Evolutionary conservation across 92 coral and sea anemone genomes (phyloP).

Genomic region (Paramuricea clavata): DNA sequence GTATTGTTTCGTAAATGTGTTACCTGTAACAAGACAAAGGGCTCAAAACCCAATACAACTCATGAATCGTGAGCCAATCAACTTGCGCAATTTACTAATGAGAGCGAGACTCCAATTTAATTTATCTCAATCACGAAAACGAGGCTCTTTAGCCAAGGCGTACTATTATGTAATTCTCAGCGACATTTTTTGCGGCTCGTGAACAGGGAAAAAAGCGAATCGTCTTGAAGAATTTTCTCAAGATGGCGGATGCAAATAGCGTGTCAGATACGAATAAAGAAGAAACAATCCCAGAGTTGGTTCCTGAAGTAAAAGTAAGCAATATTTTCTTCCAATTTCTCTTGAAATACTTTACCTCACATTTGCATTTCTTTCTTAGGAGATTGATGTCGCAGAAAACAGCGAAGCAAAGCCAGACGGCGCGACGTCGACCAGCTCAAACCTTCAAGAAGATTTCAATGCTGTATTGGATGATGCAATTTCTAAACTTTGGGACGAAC

Average conservation of each 20-base stretch:
- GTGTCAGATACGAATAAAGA: background rate
- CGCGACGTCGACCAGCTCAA: background rate
- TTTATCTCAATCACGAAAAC: no score
- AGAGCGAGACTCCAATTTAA: no score
- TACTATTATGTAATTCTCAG: no score
- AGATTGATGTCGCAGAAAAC: background rate
- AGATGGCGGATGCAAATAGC: constrained; percentile 46
- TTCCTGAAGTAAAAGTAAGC: constrained; percentile 21
- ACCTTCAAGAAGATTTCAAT: constrained; percentile 20
- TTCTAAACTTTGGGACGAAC: constrained; percentile 44
- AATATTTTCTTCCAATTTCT: background rate
- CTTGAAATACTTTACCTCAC: background rate
- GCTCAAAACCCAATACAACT: no score
- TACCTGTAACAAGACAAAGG: no score
- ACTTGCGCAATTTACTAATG: no score
- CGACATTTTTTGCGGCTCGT: no score
- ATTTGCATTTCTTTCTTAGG: background rate
- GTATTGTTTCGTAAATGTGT: no score
- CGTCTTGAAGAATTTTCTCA: background rate
- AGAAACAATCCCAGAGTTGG: background rate
- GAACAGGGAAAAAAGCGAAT: no score
- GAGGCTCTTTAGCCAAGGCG: no score
- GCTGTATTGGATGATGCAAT: constrained; percentile 8
- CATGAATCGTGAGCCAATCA: no score
- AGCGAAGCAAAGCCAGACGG: constrained; percentile 17